Evolutionary conservation across 1,140 invertebrate species (phyloP).

Genomic region (Drosophila repletoides): DNA sequence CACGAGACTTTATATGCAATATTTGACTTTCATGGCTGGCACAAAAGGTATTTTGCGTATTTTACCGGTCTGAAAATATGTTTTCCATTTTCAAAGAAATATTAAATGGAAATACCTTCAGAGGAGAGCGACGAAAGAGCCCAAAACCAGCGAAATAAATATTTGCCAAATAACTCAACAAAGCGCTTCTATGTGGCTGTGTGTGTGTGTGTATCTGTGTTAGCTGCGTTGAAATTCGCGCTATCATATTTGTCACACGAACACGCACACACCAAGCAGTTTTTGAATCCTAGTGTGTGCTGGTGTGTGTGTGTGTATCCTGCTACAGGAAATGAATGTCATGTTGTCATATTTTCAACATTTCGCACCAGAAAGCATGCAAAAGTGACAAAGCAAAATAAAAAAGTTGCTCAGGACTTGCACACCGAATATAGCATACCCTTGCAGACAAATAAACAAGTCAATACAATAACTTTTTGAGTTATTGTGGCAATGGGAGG

Average conservation of each 20-base stretch:
- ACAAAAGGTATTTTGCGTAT: conserved; percentile 39
- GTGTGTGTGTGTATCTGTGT: conserved; percentile 2
- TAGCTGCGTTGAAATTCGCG: conserved; percentile 17
- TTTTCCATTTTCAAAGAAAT: conserved; percentile 39
- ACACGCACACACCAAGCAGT: not conserved
- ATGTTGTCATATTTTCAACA: conserved; percentile 41
- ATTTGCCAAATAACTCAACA: conserved; percentile 37
- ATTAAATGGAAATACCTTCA: conserved; percentile 42
- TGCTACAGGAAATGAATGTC: conserved; percentile 39
- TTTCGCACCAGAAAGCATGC: conserved; percentile 21
- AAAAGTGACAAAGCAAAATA: conserved; percentile 12
- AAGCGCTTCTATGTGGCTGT: not conserved
- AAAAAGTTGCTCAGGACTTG: no score
- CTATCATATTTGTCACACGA: conserved; percentile 33
- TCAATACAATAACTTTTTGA: no score
- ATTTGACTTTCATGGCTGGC: conserved; percentile 20
- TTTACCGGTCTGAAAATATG: conserved; percentile 32
- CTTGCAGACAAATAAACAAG: not conserved
- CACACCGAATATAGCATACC: no score
- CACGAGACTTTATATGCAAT: not conserved
- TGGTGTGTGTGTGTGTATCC: conserved; percentile 23
- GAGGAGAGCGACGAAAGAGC: conserved; percentile 12
- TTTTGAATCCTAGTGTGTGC: not conserved
- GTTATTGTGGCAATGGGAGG: no score
- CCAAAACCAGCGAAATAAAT: conserved; percentile 40